Evolutionary conservation across 1,140 invertebrate genomes (phyloP).

Genomic region (Pteromalus puparum): DNA sequence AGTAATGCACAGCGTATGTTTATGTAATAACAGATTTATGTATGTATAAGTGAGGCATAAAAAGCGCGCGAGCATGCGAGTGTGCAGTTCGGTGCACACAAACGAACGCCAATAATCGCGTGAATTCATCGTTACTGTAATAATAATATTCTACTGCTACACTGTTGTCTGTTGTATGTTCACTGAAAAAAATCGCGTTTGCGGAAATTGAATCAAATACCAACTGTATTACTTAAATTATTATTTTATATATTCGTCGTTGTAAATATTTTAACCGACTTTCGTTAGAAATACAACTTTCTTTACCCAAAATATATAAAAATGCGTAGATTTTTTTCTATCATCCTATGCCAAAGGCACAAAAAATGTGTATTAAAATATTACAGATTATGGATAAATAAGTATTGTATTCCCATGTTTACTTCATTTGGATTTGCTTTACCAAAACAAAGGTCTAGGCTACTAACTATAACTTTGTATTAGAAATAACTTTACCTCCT

Average conservation of each 20-base stretch:
- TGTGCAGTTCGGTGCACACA: not conserved
- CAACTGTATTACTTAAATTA: slow-evolving; percentile 69
- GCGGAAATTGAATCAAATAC: slow-evolving; percentile 67
- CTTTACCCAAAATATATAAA: slow-evolving; percentile 55
- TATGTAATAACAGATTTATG: slow-evolving; percentile 45
- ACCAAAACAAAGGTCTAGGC: too few relatives aligned
- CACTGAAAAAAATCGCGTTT: slow-evolving; percentile 55
- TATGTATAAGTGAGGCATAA: slow-evolving; percentile 36
- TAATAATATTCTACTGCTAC: slow-evolving; percentile 71
- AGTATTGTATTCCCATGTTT: too few relatives aligned
- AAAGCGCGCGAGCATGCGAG: not conserved
- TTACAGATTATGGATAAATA: too few relatives aligned
- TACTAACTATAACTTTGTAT: too few relatives aligned
- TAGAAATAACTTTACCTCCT: not conserved
- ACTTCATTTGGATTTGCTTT: too few relatives aligned
- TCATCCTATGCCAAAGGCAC: too few relatives aligned
- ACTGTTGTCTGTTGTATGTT: slow-evolving; percentile 72
- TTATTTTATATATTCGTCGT: slow-evolving; percentile 71
- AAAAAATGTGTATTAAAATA: too few relatives aligned
- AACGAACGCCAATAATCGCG: slow-evolving; percentile 22
- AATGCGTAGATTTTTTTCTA: not conserved
- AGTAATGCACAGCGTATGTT: slow-evolving; percentile 24
- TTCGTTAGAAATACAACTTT: slow-evolving; percentile 66
- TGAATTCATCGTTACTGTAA: slow-evolving; percentile 70
- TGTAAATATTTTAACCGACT: slow-evolving; percentile 70